phyloP scores from a whole-genome alignment of 2,113 vertebrate species.

The Vireo altiloquus region DNA sequence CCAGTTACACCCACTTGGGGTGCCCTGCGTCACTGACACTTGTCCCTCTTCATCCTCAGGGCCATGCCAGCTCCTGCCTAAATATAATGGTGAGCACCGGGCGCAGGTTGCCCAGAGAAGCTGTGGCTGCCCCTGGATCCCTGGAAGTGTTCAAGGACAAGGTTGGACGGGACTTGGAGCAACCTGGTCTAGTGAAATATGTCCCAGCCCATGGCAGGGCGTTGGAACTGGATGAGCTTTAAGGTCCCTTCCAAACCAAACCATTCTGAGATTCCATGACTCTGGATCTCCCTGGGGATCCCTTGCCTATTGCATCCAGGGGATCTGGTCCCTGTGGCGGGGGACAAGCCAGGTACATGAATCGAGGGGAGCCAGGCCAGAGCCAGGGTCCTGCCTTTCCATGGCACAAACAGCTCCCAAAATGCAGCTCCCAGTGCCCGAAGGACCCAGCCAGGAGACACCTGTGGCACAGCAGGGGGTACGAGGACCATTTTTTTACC shows the following conservation, averaged over 20 bases:
- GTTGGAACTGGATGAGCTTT: neutral
- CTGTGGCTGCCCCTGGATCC: neutral
- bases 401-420: rapidly evolving
- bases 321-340: rapidly evolving
- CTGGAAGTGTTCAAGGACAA: neutral
- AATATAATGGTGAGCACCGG: rapidly evolving
- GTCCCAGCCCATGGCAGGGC: neutral
- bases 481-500: rapidly evolving
- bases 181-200: rapidly evolving
- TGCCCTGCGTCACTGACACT: neutral
- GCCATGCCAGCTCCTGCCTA: neutral
- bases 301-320: no score
- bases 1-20: rapidly evolving
- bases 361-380: neutral
- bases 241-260: neutral
- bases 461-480: neutral
- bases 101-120: neutral
- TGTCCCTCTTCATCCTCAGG: neutral
- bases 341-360: rapidly evolving
- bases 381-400: neutral
- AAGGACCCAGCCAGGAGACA: neutral
- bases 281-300: neutral
- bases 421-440: neutral
- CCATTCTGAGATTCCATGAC: neutral
- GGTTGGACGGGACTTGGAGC: neutral